Evolutionary conservation across 2,888 invertebrate species (phyloP), one percentile per base, ranked within the genome.

Genomic region (Thera obeliscata): DNA sequence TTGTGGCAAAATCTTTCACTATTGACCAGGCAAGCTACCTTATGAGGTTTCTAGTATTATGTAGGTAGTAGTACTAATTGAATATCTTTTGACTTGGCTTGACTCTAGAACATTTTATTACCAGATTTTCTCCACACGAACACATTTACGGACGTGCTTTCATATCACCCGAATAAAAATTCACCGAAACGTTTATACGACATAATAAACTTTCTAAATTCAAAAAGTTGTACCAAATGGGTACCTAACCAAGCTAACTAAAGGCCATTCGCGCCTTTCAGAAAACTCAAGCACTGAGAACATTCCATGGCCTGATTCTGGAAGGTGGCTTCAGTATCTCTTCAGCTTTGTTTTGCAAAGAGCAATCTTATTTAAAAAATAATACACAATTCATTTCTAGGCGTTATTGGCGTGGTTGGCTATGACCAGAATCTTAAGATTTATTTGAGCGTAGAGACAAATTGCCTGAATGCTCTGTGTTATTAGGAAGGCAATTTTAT

Each of bases 261-360:
- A 61, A 60, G 66, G 50, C 64, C 69, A 64, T 69, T 69, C 56
- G 64, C 67, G 74, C 65, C 65, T 70, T 68, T 70, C 68, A 72
- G 69, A 71, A 71, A 71, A 71, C 71, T 73, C 66, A 56, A 65
- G 67, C 69, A 69, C 68, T 63, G 70, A 74, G 73, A 72, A 65
- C 56, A 61, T 65, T 65, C 36, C 9, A 5, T 46, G 11, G 46
- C 46, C 54, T 58, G 11, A 63, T 63, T 63, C 62, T 41, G 41
- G 7, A 41, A 9, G 48, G 7, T 11, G 2, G 35, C 59, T 49
- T 52, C 41, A 50, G 8, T 12, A 50, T 22, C 49, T 1, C 33
- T 52, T 22, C 2, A 52, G 33, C 2, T 33, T 7, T 33, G 52
- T 52, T 52, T 52, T 22, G 22, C 22, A 22, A n/a, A n/a, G n/a